A percentile compares a stretch with the other conserved stretches of the same genome.
Conservation (phyloP, 2,888 invertebrate species). For the Malachius bipustulatus region DNA sequence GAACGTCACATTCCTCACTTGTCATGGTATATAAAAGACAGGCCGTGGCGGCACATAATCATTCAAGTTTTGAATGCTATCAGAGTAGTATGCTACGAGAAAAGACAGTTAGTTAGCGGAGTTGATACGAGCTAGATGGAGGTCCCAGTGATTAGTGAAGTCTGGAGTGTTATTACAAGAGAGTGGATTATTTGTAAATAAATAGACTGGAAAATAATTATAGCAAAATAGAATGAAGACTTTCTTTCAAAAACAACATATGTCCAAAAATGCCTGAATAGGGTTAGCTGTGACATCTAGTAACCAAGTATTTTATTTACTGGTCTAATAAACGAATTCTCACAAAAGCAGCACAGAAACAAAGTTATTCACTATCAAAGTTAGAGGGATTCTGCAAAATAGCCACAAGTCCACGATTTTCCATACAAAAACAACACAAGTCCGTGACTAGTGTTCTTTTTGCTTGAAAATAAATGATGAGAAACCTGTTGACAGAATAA, state of each 20-base stretch:
- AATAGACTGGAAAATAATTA: too few species aligned
- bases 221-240: too few species aligned
- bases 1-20: too few species aligned
- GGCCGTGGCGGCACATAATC: too few species aligned
- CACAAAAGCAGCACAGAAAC: constrained; percentile 2
- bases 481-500: constrained; percentile 1
- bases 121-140: too few species aligned
- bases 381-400: neutral
- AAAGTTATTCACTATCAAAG: neutral
- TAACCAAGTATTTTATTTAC: neutral
- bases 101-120: too few species aligned
- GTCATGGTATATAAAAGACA: too few species aligned
- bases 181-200: too few species aligned
- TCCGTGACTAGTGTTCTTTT: neutral
- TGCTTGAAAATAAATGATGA: constrained; percentile 1
- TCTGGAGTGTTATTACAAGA: too few species aligned
- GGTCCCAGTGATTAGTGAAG: too few species aligned
- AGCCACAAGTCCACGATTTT: neutral
- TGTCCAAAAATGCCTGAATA: constrained; percentile 1
- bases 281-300: neutral
- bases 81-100: too few species aligned
- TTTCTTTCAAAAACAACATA: constrained; percentile 1
- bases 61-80: too few species aligned
- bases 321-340: neutral
- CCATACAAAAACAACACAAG: neutral